phyloP scores from a whole-genome alignment of 2,888 invertebrate genomes.

The Synergus laeviventris region DNA sequence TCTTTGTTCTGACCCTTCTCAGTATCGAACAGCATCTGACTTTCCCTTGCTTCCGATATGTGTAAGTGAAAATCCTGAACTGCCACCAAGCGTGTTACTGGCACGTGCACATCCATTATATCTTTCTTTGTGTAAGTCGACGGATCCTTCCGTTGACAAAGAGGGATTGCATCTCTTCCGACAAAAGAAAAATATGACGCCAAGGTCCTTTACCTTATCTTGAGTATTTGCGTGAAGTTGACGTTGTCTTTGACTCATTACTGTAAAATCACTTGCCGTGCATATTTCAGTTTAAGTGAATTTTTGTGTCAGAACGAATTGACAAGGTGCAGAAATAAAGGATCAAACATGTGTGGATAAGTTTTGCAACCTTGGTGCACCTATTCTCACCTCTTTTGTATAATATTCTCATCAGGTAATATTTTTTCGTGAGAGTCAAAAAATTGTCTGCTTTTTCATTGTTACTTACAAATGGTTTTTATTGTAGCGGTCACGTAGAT shows the following conservation, averaged over 20 bases:
- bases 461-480: neutral
- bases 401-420: neutral
- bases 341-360: neutral
- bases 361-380: neutral
- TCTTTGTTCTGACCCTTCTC: slow-evolving; percentile 41
- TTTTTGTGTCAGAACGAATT: neutral
- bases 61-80: slow-evolving; percentile 18
- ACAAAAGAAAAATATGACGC: slow-evolving; percentile 28
- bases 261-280: slow-evolving; percentile 4
- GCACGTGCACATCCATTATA: slow-evolving; percentile 55
- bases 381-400: neutral
- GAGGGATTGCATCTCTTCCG: neutral
- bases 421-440: neutral
- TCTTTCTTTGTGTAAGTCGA: slow-evolving; percentile 21
- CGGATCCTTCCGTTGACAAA: slow-evolving; percentile 20
- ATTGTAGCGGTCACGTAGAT: neutral
- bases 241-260: neutral
- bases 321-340: neutral
- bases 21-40: slow-evolving; percentile 32
- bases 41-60: slow-evolving; percentile 24
- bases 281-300: neutral
- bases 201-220: slow-evolving; percentile 26
- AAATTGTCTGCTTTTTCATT: neutral
- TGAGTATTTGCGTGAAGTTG: slow-evolving; percentile 13
- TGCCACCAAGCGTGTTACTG: slow-evolving; percentile 45